phyloP scores from a whole-genome alignment of 2,797 vertebrate species.

The Babyrousa celebensis region DNA sequence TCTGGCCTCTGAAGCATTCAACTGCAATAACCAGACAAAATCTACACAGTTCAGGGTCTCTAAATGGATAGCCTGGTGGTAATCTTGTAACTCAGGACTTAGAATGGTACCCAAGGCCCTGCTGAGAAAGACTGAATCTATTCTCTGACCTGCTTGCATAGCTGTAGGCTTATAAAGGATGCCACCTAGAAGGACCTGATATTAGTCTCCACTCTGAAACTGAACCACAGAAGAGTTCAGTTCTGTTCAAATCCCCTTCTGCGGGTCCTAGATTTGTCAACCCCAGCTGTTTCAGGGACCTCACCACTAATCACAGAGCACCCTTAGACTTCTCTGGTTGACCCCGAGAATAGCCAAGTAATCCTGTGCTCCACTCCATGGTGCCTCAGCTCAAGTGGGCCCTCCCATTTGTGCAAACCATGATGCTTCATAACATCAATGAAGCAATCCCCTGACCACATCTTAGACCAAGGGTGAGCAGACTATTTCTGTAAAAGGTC shows the following conservation, averaged over 20 bases:
- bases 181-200: not conserved
- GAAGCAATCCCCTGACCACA: conserved; percentile 20
- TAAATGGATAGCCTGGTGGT: not conserved
- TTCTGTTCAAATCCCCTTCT: conserved; percentile 7
- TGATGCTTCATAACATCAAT: not conserved
- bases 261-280: not conserved
- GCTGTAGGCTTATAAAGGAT: not conserved
- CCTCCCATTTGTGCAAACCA: not conserved
- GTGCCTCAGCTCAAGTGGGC: not conserved
- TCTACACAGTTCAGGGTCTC: not conserved
- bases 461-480: not conserved
- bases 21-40: not conserved
- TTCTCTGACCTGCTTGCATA: not conserved
- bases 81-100: not conserved
- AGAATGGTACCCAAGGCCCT: not conserved
- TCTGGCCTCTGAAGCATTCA: not conserved
- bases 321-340: not conserved
- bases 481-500: conserved; percentile 9
- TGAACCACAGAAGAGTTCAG: not conserved
- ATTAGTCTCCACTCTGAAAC: not conserved
- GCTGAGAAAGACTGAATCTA: not conserved
- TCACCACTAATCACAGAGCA: conserved; percentile 7
- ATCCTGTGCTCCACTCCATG: not conserved
- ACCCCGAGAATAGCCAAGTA: not conserved
- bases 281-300: not conserved